These are phyloP conservation scores for Sminthurinus signatus DNA, from an alignment of 1,140 invertebrate species.

Conservation along the genomic window DNA sequence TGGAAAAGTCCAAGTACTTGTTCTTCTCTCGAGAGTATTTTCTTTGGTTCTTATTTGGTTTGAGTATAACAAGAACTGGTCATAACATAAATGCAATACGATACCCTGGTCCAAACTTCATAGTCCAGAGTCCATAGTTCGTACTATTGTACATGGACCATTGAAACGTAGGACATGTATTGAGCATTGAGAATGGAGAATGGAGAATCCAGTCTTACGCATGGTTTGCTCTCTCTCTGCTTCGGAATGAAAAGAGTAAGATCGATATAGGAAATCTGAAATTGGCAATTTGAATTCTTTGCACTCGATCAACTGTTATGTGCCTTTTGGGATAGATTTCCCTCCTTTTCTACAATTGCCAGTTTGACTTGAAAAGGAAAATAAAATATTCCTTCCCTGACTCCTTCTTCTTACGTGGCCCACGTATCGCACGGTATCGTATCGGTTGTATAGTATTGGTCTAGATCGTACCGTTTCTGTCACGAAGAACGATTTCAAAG, in stretches of 20 bases:
- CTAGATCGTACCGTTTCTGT: no score
- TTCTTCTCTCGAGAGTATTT: no score
- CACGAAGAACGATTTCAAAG: no score
- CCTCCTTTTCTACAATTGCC: background rate
- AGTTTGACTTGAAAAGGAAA: constrained; percentile 11
- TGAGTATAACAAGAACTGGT: constrained; percentile 5
- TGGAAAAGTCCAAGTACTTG: no score
- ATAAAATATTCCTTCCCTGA: constrained; percentile 22
- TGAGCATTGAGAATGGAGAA: no score
- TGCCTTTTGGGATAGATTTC: constrained; percentile 36
- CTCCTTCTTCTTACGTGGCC: background rate
- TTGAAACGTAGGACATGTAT: constrained; percentile 17
- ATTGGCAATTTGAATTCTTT: constrained; percentile 42
- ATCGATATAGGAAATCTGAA: constrained; percentile 39
- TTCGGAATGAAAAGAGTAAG: constrained; percentile 21
- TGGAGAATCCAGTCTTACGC: no score
- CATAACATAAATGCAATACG: constrained; percentile 11
- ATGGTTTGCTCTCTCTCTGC: constrained; percentile 12
- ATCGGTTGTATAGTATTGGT: no score
- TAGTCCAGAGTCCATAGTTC: no score
- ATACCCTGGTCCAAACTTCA: no score
- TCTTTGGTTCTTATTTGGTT: no score
- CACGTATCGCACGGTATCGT: no score
- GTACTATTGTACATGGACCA: no score
- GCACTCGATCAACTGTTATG: constrained; percentile 41